phyloP scores from a whole-genome alignment of 2,888 invertebrate species.

The Heteromyza rotundicornis region DNA sequence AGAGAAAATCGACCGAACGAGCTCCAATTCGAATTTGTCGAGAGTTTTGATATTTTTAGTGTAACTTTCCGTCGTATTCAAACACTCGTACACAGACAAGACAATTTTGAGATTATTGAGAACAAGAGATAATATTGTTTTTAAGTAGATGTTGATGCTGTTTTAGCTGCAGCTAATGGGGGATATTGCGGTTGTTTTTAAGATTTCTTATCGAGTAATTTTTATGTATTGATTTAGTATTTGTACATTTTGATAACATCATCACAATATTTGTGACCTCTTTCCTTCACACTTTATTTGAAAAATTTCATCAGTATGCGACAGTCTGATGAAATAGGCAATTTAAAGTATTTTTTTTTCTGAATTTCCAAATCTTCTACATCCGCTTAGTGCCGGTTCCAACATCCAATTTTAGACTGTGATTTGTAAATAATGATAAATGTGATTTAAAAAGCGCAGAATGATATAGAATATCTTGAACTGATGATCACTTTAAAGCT shows the following conservation, averaged over 20 bases:
- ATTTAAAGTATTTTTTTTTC: no score
- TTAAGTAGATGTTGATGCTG: constrained; percentile 60
- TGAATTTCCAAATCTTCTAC: no score
- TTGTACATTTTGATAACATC: constrained; percentile 59
- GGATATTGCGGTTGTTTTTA: constrained; percentile 37
- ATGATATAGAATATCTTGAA: no score
- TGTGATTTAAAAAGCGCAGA: no score
- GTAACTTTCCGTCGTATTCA: not conserved
- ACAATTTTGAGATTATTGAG: constrained; percentile 44
- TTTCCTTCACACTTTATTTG: no score
- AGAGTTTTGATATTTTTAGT: not conserved
- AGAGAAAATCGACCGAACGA: not conserved
- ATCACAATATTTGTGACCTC: constrained; percentile 56
- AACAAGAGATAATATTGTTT: constrained; percentile 61
- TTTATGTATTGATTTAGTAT: constrained; percentile 61
- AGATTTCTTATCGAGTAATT: constrained; percentile 59
- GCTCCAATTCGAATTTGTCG: not conserved
- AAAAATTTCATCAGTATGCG: no score
- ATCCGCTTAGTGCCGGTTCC: no score
- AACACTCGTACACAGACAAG: not conserved
- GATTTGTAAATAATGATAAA: no score
- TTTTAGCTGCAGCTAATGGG: constrained; percentile 24
- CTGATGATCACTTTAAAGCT: no score
- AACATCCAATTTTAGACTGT: no score
- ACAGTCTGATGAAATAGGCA: no score